phyloP scores from a whole-genome alignment of 2,113 vertebrate genomes.

The Oryctolagus cuniculus region mOryCun1.1 NC_091432.1:121212001-121212500 shows the following conservation, averaged over 20 bases:
- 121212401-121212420: not conserved
- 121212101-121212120: not conserved
- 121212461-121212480: too few relatives aligned
- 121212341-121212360: not conserved
- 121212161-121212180: not conserved
- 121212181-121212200: not conserved
- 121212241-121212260: too few relatives aligned
- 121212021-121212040: not conserved
- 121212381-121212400: conserved; percentile 55
- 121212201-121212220: not conserved
- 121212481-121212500: conserved; percentile 54
- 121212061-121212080: not conserved
- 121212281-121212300: conserved; percentile 27
- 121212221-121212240: not conserved
- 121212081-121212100: not conserved
- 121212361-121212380: not conserved
- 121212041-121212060: not conserved
- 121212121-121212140: not conserved
- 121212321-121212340: conserved; percentile 23
- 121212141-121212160: too few relatives aligned
- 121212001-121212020: not conserved
- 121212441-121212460: not conserved
- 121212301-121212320: conserved; percentile 42
- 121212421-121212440: conserved; percentile 42
- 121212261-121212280: not conserved